Conservation (phyloP, 1,140 invertebrate species). For the Bombus balteatus region DNA sequence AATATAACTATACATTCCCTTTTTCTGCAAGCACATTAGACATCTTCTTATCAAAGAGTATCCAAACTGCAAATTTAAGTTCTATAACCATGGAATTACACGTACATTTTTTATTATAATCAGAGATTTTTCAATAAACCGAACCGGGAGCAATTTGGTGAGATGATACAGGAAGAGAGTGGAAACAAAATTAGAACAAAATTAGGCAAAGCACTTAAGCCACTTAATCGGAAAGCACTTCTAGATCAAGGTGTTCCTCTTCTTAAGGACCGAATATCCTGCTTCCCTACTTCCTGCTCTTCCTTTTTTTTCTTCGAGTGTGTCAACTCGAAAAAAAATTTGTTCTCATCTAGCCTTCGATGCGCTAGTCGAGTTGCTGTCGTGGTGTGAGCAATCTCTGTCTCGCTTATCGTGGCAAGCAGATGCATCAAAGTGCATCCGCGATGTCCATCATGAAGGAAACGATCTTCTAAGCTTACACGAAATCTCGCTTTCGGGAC, state of each 20-base stretch:
- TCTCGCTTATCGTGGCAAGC: conserved; percentile 33
- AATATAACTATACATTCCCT: too few relatives aligned
- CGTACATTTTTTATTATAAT: too few relatives aligned
- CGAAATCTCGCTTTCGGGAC: conserved; percentile 16
- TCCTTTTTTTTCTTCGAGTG: conserved; percentile 14
- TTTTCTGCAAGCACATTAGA: too few relatives aligned
- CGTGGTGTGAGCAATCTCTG: conserved; percentile 8
- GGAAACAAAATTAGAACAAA: conserved; percentile 67
- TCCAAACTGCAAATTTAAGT: too few relatives aligned
- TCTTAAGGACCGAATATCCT: conserved; percentile 45
- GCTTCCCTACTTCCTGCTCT: conserved; percentile 40
- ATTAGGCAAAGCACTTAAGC: conserved; percentile 63
- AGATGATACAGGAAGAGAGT: conserved; percentile 11
- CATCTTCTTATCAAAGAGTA: too few relatives aligned
- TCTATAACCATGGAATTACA: too few relatives aligned
- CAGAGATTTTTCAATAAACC: neutral
- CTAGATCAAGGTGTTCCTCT: conserved; percentile 7
- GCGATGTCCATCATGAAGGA: conserved; percentile 14
- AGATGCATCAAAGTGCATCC: conserved; percentile 52
- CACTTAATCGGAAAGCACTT: conserved; percentile 47
- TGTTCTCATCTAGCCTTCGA: conserved; percentile 19
- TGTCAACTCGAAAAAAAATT: conserved; percentile 15
- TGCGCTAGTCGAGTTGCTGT: neutral
- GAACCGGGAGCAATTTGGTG: neutral
- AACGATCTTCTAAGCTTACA: conserved; percentile 39